phyloP scores from a whole-genome alignment of 2,888 invertebrate genomes.

The Tigriopus californicus region DNA sequence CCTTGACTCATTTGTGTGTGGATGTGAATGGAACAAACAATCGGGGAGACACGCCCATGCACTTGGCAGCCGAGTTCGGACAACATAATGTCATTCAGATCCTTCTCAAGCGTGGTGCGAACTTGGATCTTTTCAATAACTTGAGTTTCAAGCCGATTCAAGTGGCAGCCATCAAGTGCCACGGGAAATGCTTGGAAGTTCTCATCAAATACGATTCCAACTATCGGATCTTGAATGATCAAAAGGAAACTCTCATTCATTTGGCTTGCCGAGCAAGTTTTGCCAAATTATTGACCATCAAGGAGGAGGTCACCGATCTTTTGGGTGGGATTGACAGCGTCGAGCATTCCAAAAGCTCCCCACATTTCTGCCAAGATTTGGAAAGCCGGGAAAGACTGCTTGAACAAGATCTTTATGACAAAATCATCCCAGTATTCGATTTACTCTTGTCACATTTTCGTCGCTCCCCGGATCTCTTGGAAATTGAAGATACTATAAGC shows the following conservation, averaged over 20 bases:
- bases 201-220: not conserved
- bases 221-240: not conserved
- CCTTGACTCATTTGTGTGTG: not conserved
- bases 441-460: too few relatives aligned
- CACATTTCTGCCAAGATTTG: too few relatives aligned
- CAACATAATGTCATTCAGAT: not conserved
- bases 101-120: not conserved
- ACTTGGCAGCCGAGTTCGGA: not conserved
- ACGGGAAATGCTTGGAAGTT: not conserved
- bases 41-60: conserved; percentile 5
- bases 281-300: not conserved
- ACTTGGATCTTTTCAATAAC: not conserved
- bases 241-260: conserved; percentile 7
- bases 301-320: not conserved
- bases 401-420: too few relatives aligned
- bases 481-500: not conserved
- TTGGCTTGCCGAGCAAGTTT: not conserved
- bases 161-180: conserved; percentile 2
- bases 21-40: not conserved
- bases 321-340: not conserved
- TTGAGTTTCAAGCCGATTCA: conserved; percentile 5
- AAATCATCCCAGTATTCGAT: too few relatives aligned
- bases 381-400: too few relatives aligned
- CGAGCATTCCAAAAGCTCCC: not conserved
- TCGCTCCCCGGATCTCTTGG: not conserved